These are phyloP conservation scores for Melanotaenia trifasciata DNA, from an alignment of 2,797 vertebrate genomes.

Conservation along the genomic window DNA sequence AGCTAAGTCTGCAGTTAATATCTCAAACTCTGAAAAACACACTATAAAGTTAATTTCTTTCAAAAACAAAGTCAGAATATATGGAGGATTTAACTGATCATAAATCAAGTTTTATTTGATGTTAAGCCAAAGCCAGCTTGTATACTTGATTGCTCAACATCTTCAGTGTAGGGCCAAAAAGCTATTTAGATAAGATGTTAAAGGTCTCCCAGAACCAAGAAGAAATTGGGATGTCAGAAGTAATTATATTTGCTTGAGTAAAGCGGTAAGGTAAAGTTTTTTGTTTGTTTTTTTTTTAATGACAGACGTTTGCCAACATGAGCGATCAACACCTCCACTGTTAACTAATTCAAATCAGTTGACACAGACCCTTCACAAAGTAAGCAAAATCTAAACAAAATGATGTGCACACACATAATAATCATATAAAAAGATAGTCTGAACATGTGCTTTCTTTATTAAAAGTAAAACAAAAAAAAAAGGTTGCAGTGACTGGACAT, in stretches of 20 bases:
- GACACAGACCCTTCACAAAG: too few species aligned
- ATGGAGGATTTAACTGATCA: background rate
- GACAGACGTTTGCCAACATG: background rate
- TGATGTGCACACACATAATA: too few species aligned
- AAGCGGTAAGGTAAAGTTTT: background rate
- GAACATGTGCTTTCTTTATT: too few species aligned
- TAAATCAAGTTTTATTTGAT: background rate
- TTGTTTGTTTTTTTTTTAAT: too few species aligned
- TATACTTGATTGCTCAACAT: background rate
- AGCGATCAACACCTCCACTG: background rate
- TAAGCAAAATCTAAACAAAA: too few species aligned
- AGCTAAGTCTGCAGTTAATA: background rate
- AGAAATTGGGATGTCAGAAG: background rate
- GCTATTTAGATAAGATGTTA: background rate
- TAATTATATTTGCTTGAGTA: background rate
- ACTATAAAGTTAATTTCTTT: background rate
- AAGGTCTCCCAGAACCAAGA: background rate
- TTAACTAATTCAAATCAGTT: too few species aligned
- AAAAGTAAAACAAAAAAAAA: too few species aligned
- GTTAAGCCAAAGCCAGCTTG: background rate
- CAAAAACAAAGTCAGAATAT: background rate
- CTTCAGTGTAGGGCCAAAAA: background rate
- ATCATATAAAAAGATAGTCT: too few species aligned
- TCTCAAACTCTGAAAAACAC: background rate
- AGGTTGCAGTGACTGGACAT: too few species aligned